Evolutionary conservation across 1,140 invertebrate species (phyloP), one percentile per base, ranked within the genome.

Genomic region (Megalopta genalis): DNA sequence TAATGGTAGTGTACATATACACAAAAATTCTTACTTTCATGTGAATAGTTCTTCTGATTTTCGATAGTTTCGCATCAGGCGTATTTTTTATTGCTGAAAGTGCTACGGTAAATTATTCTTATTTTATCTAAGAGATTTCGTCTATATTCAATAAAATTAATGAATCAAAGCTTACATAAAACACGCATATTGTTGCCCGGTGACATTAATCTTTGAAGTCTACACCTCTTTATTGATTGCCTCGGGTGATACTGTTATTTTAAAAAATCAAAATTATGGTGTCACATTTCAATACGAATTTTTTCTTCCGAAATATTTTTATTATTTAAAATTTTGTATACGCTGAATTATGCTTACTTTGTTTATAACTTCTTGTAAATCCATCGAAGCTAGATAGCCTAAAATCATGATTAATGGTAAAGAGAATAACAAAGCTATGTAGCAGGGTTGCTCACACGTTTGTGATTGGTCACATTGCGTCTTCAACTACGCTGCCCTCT

Each of bases 331-430:
- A 27, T 16, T 10, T 16, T 4, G 10, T 73, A 32, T 4, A 32
- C 62, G 16, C 42, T 52, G 3, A 1, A 18, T 73, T 37, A n/a
- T 52, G 5, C 14, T 63, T 73, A 73, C 71, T 32, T 72, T 73
- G 14, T 23, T 23, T 18, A 14, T 9, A 18, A 65, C 18, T 18
- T 65, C 37, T 54, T 54, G 32, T 32, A 32, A 32, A 32, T 32
- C 46, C 54, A 18, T 37, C 21, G 10, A 52, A 39, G 23, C 52
- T 39, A 37, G n/a, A 8, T 2, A 16, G 5, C 10, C 71, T 74
- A n/a, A 74, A 65, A 65, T 1, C 9, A 74, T 37, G 39, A 54
- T 18, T 25, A 3, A 1, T 5, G 10, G 18, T 18, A 63, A 3
- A 9, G 7, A 63, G 0, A 49, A 27, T 32, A 32, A 32, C 32